A percentile compares a stretch with the other conserved stretches of the same genome.
Evolutionary conservation across 2,797 vertebrate species (phyloP).

Genomic region (Sebastes flavidus): DNA sequence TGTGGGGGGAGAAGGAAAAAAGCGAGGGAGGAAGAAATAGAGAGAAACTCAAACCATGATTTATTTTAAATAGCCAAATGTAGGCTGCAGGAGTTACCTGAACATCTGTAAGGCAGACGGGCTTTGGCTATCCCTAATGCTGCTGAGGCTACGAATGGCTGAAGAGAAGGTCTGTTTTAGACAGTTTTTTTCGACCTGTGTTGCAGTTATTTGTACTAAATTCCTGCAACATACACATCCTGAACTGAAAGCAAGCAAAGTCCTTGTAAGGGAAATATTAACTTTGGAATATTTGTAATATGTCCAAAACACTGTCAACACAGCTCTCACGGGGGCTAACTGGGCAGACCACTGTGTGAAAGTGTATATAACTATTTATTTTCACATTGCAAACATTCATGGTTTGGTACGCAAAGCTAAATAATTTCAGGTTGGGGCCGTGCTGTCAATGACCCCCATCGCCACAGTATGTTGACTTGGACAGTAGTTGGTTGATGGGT

Average conservation of each 20-base stretch:
- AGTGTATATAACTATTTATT: constrained; percentile 60
- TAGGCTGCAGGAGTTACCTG: constrained; percentile 10
- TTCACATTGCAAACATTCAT: constrained; percentile 54
- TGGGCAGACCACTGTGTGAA: constrained; percentile 3
- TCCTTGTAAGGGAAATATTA: constrained; percentile 65
- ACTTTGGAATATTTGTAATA: constrained; percentile 47
- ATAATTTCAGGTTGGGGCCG: constrained; percentile 22
- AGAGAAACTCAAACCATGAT: constrained; percentile 33
- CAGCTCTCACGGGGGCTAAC: constrained; percentile 26
- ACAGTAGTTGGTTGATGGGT: constrained; percentile 26
- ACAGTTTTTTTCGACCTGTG: not conserved
- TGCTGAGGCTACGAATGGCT: not conserved
- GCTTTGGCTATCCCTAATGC: not conserved
- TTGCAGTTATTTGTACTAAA: constrained; percentile 37
- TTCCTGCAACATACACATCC: constrained; percentile 37
- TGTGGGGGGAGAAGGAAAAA: not conserved
- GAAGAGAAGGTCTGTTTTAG: not conserved
- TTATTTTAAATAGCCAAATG: constrained; percentile 49
- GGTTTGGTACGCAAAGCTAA: constrained; percentile 25
- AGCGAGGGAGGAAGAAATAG: not conserved
- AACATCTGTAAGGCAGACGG: constrained; percentile 21
- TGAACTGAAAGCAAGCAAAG: constrained; percentile 36
- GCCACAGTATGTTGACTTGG: constrained; percentile 1
- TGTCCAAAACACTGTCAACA: constrained; percentile 62
- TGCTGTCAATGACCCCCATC: constrained; percentile 18